Evolutionary conservation across 1,140 invertebrate genomes (phyloP).

Genomic region (Tetragonula clypearis): DNA sequence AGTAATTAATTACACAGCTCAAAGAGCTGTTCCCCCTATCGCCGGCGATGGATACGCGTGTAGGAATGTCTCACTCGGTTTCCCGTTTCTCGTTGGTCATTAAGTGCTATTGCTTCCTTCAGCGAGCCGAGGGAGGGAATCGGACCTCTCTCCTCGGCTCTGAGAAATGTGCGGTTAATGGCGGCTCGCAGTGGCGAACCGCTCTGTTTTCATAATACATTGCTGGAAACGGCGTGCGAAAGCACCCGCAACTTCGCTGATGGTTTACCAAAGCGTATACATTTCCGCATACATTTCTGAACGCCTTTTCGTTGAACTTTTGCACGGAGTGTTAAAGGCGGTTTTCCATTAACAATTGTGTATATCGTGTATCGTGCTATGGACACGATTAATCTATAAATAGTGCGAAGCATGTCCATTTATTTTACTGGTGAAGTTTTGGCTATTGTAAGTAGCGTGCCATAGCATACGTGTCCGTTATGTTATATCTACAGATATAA

Average conservation of each 20-base stretch:
- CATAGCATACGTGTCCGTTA: too few species aligned
- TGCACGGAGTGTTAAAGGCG: too few species aligned
- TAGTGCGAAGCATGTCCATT: too few species aligned
- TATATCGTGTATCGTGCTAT: too few species aligned
- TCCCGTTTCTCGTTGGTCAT: background rate
- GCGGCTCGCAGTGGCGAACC: too few species aligned
- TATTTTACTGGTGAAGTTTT: too few species aligned
- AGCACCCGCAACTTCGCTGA: background rate
- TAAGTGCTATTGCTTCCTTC: slow-evolving; percentile 16
- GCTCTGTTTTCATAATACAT: background rate
- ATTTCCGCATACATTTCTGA: background rate
- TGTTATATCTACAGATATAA: too few species aligned
- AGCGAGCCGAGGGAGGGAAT: background rate
- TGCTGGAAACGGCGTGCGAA: background rate
- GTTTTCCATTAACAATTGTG: too few species aligned
- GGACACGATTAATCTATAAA: too few species aligned
- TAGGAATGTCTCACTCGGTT: background rate
- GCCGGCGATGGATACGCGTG: background rate
- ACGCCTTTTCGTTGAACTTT: background rate
- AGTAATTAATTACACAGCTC: slow-evolving; percentile 54
- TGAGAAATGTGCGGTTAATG: background rate
- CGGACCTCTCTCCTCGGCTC: background rate
- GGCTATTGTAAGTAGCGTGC: too few species aligned
- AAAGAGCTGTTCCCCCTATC: slow-evolving; percentile 1
- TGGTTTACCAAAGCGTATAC: background rate